Conservation (phyloP, 2,797 vertebrate species). For the Pipistrellus pygmaeus region DNA sequence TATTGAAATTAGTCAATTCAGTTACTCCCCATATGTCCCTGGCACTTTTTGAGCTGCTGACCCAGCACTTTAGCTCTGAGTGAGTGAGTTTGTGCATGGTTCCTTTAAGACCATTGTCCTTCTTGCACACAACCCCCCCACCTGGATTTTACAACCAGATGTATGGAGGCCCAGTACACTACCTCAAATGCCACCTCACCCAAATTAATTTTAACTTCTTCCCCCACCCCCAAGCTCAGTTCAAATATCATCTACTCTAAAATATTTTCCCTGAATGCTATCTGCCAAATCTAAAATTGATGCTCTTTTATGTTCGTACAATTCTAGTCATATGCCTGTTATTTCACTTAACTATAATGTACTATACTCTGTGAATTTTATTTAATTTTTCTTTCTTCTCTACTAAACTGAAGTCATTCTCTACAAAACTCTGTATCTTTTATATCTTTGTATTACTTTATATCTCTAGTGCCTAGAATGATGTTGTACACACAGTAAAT, state of each 20-base stretch:
- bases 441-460: background rate
- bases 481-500: background rate
- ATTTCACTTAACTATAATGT: slow-evolving; percentile 8
- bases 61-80: background rate
- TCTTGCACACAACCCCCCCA: background rate
- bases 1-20: background rate
- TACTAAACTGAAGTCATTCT: background rate
- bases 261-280: slow-evolving; percentile 24
- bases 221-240: background rate
- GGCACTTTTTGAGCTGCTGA: background rate
- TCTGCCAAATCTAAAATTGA: slow-evolving; percentile 56
- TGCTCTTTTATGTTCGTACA: slow-evolving; percentile 20
- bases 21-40: background rate
- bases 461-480: background rate
- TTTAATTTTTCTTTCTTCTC: slow-evolving; percentile 40
- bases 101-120: background rate
- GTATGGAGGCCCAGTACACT: background rate
- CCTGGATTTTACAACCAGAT: background rate
- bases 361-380: background rate
- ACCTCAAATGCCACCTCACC: background rate
- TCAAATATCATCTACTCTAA: slow-evolving; percentile 41
- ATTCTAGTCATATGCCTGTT: slow-evolving; percentile 36
- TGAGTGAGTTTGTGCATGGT: background rate
- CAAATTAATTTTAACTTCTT: slow-evolving; percentile 52
- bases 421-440: background rate